phyloP scores from a whole-genome alignment of 2,113 vertebrate genomes.

The Entosphenus tridentatus region DNA sequence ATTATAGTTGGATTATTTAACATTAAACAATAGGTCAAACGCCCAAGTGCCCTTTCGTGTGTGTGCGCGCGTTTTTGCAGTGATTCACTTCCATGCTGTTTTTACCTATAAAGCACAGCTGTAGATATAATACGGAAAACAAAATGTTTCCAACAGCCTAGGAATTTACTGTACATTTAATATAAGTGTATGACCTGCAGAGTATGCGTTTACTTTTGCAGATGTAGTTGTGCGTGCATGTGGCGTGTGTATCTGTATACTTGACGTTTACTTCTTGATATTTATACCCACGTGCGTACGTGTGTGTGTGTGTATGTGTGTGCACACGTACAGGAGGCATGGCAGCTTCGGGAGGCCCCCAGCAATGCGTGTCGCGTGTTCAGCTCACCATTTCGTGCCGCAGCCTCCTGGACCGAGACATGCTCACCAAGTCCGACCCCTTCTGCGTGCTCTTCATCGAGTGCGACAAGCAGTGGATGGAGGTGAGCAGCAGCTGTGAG shows the following conservation, averaged over 20 bases:
- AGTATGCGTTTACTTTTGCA: neutral
- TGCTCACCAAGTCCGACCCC: neutral
- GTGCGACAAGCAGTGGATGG: neutral
- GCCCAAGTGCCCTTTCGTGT: neutral
- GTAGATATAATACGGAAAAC: neutral
- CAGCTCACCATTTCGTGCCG: constrained; percentile 5
- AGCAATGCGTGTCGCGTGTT: neutral
- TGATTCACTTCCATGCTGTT: neutral
- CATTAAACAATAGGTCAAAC: neutral
- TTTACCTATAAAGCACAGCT: neutral
- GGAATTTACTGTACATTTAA: neutral
- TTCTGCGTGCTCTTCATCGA: constrained; percentile 3
- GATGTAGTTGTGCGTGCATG: neutral
- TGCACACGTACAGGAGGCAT: neutral
- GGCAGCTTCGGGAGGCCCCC: neutral
- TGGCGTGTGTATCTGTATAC: too few species aligned
- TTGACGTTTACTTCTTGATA: neutral
- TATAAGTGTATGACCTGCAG: neutral
- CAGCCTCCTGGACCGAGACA: neutral
- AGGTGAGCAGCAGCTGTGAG: neutral
- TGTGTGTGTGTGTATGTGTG: constrained; percentile 5
- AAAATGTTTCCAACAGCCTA: neutral
- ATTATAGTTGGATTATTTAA: neutral
- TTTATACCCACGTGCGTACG: neutral
- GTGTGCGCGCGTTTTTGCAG: neutral